A percentile compares a stretch with the other conserved stretches of the same genome.
These are phyloP conservation scores for Tragopan temminckii DNA, from an alignment of 2,797 vertebrate genomes.

Conservation along the genomic window DNA sequence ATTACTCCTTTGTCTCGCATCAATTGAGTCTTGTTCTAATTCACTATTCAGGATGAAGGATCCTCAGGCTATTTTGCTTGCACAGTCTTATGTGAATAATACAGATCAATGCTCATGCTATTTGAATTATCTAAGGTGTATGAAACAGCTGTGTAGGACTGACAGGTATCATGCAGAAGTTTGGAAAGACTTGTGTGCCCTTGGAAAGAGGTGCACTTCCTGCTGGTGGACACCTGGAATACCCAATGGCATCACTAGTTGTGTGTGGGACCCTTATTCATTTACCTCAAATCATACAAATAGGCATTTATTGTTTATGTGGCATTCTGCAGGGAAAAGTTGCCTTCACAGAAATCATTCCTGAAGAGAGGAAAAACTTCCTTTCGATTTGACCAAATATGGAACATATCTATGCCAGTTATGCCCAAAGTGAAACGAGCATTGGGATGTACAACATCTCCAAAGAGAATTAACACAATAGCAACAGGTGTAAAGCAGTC, in stretches of 20 bases:
- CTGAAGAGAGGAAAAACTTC: neutral
- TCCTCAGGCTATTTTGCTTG: neutral
- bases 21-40: neutral
- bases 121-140: neutral
- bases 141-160: neutral
- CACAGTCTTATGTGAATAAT: rapidly evolving
- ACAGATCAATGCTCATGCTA: neutral
- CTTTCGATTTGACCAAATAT: neutral
- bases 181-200: neutral
- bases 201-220: neutral
- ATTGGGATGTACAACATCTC: neutral
- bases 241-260: neutral
- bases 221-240: rapidly evolving
- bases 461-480: slow-evolving; percentile 39
- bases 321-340: neutral
- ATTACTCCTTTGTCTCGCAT: neutral
- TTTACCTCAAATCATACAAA: neutral
- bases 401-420: neutral
- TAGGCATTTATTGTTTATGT: neutral
- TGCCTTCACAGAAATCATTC: neutral
- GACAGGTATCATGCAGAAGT: neutral
- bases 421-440: neutral
- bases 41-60: neutral
- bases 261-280: neutral
- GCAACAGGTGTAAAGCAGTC: neutral